Conservation (phyloP, 2,888 invertebrate genomes). For the Dasysyrphus tricinctus region DNA sequence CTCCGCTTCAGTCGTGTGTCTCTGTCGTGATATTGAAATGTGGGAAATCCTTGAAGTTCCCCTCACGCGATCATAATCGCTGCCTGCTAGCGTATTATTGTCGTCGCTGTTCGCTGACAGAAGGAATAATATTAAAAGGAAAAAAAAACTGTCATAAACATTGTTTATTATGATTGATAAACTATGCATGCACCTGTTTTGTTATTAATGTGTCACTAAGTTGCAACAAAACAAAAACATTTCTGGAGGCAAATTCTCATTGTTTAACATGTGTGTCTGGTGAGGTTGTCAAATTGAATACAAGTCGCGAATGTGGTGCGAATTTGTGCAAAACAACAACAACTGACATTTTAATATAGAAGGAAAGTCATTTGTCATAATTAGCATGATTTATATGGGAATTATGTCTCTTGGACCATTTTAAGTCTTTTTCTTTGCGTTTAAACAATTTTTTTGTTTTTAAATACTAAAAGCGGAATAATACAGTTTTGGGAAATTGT, state of each 20-base stretch:
- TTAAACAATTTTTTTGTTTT: no score
- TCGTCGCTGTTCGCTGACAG: slow-evolving; percentile 31
- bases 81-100: neutral
- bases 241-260: neutral
- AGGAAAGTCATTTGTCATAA: slow-evolving; percentile 55
- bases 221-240: slow-evolving; percentile 6
- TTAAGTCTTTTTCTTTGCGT: neutral
- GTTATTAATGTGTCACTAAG: slow-evolving; percentile 52
- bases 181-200: slow-evolving; percentile 62
- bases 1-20: slow-evolving; percentile 12
- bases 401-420: neutral
- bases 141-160: slow-evolving; percentile 50
- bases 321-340: slow-evolving; percentile 42
- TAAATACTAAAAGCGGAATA: no score
- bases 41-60: slow-evolving; percentile 72
- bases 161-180: slow-evolving; percentile 55
- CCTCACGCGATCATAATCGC: slow-evolving; percentile 52
- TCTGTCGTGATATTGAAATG: slow-evolving; percentile 62
- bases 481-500: no score
- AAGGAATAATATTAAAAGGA: neutral
- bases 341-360: slow-evolving; percentile 16
- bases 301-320: slow-evolving; percentile 27
- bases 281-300: slow-evolving; percentile 26
- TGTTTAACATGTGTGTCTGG: slow-evolving; percentile 12
- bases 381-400: slow-evolving; percentile 4